phyloP scores from a whole-genome alignment of 2,113 vertebrate genomes.

The Nipponia nippon region DNA sequence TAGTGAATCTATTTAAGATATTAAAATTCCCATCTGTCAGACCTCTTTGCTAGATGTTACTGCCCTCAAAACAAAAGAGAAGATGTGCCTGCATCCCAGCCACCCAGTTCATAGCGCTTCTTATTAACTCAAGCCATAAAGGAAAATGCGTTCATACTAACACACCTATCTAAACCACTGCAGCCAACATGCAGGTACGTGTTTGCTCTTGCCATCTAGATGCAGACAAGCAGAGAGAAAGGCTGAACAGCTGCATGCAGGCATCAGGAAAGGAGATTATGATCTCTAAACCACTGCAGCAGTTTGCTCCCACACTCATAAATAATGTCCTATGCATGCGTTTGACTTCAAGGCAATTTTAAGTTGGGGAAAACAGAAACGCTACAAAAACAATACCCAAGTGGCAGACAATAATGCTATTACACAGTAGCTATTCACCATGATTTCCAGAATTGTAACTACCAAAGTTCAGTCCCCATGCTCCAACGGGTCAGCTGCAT shows the following conservation, averaged over 20 bases:
- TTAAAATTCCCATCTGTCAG: conserved; percentile 7
- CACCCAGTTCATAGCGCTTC: background rate
- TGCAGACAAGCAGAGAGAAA: background rate
- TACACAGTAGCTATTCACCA: background rate
- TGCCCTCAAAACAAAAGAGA: background rate
- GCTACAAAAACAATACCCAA: background rate
- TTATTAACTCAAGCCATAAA: background rate
- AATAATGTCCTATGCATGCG: accelerated
- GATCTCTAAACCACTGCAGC: background rate
- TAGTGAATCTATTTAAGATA: background rate
- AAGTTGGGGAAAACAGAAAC: background rate
- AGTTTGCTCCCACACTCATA: background rate
- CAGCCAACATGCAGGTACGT: background rate
- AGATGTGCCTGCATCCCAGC: background rate
- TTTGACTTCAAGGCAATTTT: background rate
- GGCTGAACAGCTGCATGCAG: background rate
- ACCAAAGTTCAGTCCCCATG: background rate
- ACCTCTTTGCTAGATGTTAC: background rate
- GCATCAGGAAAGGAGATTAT: background rate
- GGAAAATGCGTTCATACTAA: background rate
- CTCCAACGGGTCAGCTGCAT: background rate
- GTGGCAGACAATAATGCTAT: background rate
- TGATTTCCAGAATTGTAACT: background rate
- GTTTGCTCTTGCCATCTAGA: background rate
- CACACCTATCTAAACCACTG: background rate